Conservation (phyloP, 2,797 vertebrate species). For the Triplophysa yarkandensis region DNA sequence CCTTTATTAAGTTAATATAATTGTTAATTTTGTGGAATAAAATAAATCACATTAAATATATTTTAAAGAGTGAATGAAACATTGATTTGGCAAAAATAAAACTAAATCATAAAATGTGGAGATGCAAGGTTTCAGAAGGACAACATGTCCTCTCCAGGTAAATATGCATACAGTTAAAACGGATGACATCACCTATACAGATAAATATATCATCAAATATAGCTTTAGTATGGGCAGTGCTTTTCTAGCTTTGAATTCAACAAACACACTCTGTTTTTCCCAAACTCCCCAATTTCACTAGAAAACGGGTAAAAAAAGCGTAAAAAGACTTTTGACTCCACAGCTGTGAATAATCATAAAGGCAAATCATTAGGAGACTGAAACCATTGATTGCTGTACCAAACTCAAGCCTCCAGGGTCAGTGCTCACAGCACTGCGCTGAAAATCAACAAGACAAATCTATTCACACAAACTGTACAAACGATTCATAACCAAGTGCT, state of each 20-base stretch:
- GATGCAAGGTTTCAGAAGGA: too few species aligned
- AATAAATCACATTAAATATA: too few species aligned
- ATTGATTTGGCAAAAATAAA: too few species aligned
- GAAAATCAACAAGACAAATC: slow-evolving; percentile 37
- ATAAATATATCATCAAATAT: too few species aligned
- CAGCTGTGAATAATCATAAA: slow-evolving; percentile 31
- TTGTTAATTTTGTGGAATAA: too few species aligned
- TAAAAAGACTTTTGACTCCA: slow-evolving; percentile 39
- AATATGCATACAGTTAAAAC: too few species aligned
- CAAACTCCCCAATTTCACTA: not conserved
- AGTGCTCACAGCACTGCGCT: slow-evolving; percentile 15
- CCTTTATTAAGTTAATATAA: too few species aligned
- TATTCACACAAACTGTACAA: slow-evolving; percentile 7
- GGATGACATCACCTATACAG: too few species aligned
- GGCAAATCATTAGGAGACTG: slow-evolving; percentile 25
- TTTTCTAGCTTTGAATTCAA: not conserved
- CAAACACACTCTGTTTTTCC: not conserved
- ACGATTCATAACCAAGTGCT: slow-evolving; percentile 29
- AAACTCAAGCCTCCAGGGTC: slow-evolving; percentile 17
- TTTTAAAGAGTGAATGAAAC: too few species aligned
- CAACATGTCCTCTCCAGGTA: too few species aligned
- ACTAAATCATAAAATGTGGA: too few species aligned
- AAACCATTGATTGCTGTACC: slow-evolving; percentile 37
- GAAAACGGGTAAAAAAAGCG: not conserved
- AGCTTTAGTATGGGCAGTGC: not conserved